Base-by-base conservation (phyloP, 2,113 vertebrate genomes). In the Macroglossus sobrinus region DNA sequence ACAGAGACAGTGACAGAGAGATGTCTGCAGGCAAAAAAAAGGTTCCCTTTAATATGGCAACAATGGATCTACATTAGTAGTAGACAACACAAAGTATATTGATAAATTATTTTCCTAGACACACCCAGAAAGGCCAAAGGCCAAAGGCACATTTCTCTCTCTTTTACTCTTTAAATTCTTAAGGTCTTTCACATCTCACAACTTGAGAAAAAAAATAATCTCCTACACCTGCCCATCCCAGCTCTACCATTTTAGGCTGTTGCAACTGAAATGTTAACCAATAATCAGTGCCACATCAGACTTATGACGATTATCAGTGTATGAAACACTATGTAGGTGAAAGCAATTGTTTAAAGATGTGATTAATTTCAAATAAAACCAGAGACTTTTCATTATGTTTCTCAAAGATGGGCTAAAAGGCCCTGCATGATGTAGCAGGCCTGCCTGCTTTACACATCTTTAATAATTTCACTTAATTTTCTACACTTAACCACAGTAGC, bases 41-140 rank as follows among this genome's bases (percentile, higher is more conserved):
- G 78, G 5, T 59, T 80, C 35, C 57, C 4, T 89, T 92, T 78
- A 79, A 80, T 22, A 84, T 35, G 40, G 40, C 26, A 92, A 35
- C n/a, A 57, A 85, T 43, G 33, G 10, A 84, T 79, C 43, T 50
- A 87, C 8, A n/a, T 53, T 64, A 86, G 26, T 81, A 53, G 30
- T 74, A n/a, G n/a, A 84, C 38, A 63, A 55, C 33, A 74, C 87
- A 87, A 80, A 69, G 7, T 47, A 24, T 16, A 63, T 9, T 68
- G 55, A 87, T 86, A 69, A 80, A 92, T 84, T 74, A 81, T 40
- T 86, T 96, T 87, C 81, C 22, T 59, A 61, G 76, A 94, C 40
- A 28, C n/a, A 64, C 38, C 24, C 30, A 76, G 72, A 75, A 88
- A 78, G 11, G 81, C 33, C 53, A 75, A 61, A 69, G 7, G 47